These are phyloP conservation scores for Myiotriccus ornatus DNA, from an alignment of 2,797 vertebrate genomes.

Conservation along the genomic window DNA sequence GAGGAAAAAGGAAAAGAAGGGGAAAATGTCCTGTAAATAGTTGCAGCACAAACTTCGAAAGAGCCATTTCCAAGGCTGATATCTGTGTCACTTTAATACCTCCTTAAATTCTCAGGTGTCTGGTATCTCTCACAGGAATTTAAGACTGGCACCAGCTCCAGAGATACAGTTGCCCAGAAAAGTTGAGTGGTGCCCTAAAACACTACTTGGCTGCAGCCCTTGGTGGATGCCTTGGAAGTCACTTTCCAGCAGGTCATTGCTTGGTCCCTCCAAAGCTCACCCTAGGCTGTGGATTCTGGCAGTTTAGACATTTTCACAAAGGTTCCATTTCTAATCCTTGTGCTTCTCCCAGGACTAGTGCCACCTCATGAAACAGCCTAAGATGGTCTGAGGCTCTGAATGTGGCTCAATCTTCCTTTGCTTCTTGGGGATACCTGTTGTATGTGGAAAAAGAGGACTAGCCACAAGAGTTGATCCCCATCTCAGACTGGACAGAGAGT, in stretches of 20 bases:
- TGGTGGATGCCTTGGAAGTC: slow-evolving; percentile 38
- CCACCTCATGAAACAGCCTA: background rate
- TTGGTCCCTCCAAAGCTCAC: background rate
- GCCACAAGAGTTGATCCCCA: background rate
- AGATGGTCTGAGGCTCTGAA: background rate
- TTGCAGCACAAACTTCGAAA: background rate
- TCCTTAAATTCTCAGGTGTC: slow-evolving; percentile 24
- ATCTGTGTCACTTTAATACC: slow-evolving; percentile 13
- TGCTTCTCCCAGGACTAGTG: fast-evolving
- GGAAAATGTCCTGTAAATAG: background rate
- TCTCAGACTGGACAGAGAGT: fast-evolving
- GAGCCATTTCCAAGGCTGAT: background rate
- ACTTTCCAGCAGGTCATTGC: background rate
- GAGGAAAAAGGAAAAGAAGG: background rate
- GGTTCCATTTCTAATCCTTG: background rate
- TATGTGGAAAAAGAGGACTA: background rate
- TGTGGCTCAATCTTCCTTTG: background rate
- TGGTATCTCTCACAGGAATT: background rate
- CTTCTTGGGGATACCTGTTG: background rate
- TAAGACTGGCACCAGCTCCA: background rate
- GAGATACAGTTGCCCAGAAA: background rate
- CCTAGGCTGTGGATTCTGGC: background rate
- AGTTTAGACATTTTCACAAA: background rate
- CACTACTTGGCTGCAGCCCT: background rate
- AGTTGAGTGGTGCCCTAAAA: background rate